Conservation (phyloP, 2,888 invertebrate genomes). For the Drosophila stalkeri region DNA sequence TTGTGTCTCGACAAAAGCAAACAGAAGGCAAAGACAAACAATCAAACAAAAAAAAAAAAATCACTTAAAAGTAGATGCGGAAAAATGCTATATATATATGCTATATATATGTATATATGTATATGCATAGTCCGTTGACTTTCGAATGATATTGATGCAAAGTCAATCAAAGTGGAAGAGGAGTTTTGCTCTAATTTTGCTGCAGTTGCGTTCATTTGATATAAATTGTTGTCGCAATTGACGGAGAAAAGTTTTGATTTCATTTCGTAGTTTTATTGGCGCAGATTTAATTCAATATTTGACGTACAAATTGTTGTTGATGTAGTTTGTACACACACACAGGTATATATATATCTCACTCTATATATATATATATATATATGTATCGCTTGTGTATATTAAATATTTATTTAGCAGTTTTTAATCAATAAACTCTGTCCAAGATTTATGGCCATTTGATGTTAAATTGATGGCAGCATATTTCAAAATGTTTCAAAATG, state of each 20-base stretch:
- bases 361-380: neutral
- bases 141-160: conserved; percentile 60
- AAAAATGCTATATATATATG: conserved; percentile 52
- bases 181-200: conserved; percentile 47
- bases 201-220: conserved; percentile 43
- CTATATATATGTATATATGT: neutral
- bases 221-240: conserved; percentile 60
- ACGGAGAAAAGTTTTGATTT: conserved; percentile 34
- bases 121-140: conserved; percentile 43
- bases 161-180: conserved; percentile 45
- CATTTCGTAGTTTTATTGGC: conserved; percentile 36
- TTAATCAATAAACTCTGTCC: conserved; percentile 41
- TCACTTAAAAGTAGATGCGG: conserved; percentile 56
- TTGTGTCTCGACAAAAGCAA: conserved; percentile 49
- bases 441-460: conserved; percentile 66
- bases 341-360: too few species aligned
- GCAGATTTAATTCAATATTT: conserved; percentile 54
- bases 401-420: conserved; percentile 69
- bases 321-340: conserved; percentile 1
- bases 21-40: conserved; percentile 68
- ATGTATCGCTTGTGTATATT: conserved; percentile 54
- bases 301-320: conserved; percentile 29
- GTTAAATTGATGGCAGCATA: conserved; percentile 63
- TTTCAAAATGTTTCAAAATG: conserved; percentile 36
- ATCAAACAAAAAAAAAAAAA: conserved; percentile 25